Conservation (phyloP, 2,797 vertebrate genomes). For the Bradypodion pumilum region DNA sequence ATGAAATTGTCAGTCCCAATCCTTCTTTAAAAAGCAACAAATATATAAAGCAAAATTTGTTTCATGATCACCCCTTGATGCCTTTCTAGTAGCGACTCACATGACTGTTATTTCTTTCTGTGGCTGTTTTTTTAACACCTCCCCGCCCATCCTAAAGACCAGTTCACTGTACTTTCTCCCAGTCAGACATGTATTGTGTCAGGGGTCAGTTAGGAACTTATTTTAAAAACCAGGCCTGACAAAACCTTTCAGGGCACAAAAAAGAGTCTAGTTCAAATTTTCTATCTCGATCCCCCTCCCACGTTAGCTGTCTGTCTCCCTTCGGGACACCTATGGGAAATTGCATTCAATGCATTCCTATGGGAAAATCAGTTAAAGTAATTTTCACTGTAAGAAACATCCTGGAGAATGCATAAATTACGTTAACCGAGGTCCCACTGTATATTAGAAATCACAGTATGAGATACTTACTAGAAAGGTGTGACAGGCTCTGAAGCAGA, state of each 20-base stretch:
- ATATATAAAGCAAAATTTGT: not conserved
- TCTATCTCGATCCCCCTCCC: not conserved
- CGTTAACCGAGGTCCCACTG: no score
- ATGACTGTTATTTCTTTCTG: not conserved
- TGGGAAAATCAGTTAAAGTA: no score
- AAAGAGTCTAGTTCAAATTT: not conserved
- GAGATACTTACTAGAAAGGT: not conserved
- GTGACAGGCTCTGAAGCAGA: constrained; percentile 37
- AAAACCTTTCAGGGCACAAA: not conserved
- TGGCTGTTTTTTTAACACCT: not conserved
- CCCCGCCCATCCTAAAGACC: not conserved
- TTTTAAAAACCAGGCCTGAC: not conserved
- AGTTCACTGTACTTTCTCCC: not conserved
- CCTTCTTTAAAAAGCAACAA: not conserved
- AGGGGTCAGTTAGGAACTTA: not conserved
- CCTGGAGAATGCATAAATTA: no score
- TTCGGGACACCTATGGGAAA: not conserved
- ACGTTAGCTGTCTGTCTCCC: not conserved
- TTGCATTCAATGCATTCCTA: no score
- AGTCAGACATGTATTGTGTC: not conserved
- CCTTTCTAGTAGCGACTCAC: not conserved
- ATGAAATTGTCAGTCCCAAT: not conserved
- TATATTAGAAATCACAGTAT: constrained; percentile 1
- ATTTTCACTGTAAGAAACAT: no score
- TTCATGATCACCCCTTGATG: not conserved